A percentile compares a stretch with the other conserved stretches of the same genome.
phyloP scores from a whole-genome alignment of 2,113 vertebrate species.

The Cyprinodon variegatus region DNA sequence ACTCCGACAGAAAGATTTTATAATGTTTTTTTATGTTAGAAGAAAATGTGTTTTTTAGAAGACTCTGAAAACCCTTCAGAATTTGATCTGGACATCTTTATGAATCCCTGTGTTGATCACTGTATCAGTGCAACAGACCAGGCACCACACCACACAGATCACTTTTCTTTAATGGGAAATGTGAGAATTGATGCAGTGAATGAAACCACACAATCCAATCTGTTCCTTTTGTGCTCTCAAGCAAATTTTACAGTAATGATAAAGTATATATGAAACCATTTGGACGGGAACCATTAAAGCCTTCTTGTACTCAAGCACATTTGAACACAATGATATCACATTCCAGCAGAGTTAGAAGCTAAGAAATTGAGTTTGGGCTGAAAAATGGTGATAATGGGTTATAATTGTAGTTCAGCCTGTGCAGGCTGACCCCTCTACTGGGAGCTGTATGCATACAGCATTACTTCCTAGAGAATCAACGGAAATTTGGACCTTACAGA shows the following conservation, averaged over 20 bases:
- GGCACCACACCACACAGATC: conserved; percentile 27
- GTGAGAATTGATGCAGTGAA: conserved; percentile 35
- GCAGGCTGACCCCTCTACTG: neutral
- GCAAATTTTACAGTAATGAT: conserved; percentile 57
- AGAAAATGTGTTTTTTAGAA: conserved; percentile 15
- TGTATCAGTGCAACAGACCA: neutral
- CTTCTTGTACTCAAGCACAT: conserved; percentile 58
- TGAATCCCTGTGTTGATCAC: conserved; percentile 34
- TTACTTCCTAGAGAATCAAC: neutral
- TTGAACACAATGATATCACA: conserved; percentile 51
- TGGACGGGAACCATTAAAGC: conserved; percentile 47
- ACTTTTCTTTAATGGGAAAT: conserved; percentile 52
- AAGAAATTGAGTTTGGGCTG: conserved; percentile 37
- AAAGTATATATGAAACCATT: conserved; percentile 53
- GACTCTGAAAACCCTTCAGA: conserved; percentile 32
- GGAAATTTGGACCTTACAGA: conserved; percentile 7
- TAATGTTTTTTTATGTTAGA: neutral
- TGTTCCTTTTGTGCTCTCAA: conserved; percentile 29
- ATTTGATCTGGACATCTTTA: conserved; percentile 44
- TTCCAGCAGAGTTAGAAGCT: conserved; percentile 18
- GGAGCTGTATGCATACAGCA: neutral
- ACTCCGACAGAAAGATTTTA: conserved; percentile 15
- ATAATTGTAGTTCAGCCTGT: conserved; percentile 10
- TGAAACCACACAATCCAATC: conserved; percentile 32
- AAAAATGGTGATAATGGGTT: conserved; percentile 27